A percentile compares a stretch with the other conserved stretches of the same genome.
Evolutionary conservation across 2,797 vertebrate genomes (phyloP).

Genomic region (Poeciliopsis turneri): DNA sequence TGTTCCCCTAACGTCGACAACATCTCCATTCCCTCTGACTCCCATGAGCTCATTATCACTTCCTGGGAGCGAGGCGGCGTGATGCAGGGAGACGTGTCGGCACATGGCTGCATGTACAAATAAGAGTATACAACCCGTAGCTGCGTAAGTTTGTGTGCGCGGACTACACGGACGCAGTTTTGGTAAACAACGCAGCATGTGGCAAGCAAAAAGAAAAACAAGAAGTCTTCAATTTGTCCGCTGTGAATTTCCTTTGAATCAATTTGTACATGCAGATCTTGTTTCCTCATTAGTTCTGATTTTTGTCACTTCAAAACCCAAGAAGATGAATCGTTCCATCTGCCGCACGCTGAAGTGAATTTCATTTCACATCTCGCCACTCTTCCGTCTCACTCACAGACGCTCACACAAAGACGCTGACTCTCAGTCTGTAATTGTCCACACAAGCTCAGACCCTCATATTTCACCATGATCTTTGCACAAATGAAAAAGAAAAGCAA

Average conservation of each 20-base stretch:
- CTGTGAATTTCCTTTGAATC: conserved; percentile 33
- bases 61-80: conserved; percentile 14
- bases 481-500: background rate
- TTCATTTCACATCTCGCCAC: conserved; percentile 51
- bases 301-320: conserved; percentile 62
- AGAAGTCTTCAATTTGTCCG: background rate
- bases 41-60: conserved; percentile 57
- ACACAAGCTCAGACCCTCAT: conserved; percentile 11
- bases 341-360: conserved; percentile 29
- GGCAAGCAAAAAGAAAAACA: conserved; percentile 3
- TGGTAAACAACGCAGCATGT: conserved; percentile 14
- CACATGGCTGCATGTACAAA: conserved; percentile 8
- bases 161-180: background rate
- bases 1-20: conserved; percentile 38
- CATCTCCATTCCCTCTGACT: conserved; percentile 44
- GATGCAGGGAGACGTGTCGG: conserved; percentile 30
- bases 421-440: conserved; percentile 32
- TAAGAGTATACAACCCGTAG: background rate
- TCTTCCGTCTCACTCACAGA: conserved; percentile 37
- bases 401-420: conserved; percentile 25
- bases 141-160: background rate
- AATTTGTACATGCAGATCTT: conserved; percentile 57
- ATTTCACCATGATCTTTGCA: conserved; percentile 17
- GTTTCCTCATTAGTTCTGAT: conserved; percentile 66
- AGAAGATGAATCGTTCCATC: conserved; percentile 67